Percentiles rank a stretch among this genome's conserved stretches.
phyloP scores from a whole-genome alignment of 92 coral and sea anemone species.

The Zoanthus gigantus region DNA sequence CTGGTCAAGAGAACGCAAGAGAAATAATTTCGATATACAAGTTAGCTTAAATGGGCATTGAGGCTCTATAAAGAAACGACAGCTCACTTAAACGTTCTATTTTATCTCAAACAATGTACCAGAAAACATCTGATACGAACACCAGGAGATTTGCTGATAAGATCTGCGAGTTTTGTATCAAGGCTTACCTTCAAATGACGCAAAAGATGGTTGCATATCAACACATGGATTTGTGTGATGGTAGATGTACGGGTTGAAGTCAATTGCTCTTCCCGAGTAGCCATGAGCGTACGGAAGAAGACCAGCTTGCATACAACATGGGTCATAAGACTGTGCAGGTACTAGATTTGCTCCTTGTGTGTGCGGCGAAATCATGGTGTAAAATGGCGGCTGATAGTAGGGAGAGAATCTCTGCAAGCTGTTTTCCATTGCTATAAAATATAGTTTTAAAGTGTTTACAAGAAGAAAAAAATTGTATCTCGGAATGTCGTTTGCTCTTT shows the following conservation, averaged over 20 bases:
- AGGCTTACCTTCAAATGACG: constrained; percentile 49
- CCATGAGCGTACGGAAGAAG: constrained; percentile 65
- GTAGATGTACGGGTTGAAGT: constrained; percentile 73
- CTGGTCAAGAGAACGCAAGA: background rate
- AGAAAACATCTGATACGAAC: background rate
- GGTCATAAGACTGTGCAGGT: constrained; percentile 53
- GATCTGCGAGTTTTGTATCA: background rate
- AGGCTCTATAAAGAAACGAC: background rate
- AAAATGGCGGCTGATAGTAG: constrained; percentile 78
- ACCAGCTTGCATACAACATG: constrained; percentile 77
- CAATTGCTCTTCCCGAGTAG: constrained; percentile 54
- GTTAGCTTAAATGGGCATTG: background rate
- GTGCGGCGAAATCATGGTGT: constrained; percentile 77
- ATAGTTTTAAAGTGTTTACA: background rate
- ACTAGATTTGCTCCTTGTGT: constrained; percentile 52
- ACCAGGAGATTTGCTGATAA: constrained; percentile 17
- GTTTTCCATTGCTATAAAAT: constrained; percentile 68
- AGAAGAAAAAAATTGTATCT: background rate
- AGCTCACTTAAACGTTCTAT: background rate
- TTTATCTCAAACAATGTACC: background rate
- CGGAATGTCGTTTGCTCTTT: constrained; percentile 38
- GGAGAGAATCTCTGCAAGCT: constrained; percentile 73
- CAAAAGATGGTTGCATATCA: constrained; percentile 67
- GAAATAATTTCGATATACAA: background rate
- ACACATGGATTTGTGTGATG: constrained; percentile 59